Percentiles rank a stretch among this genome's conserved stretches.
Evolutionary conservation across 30 jellyfish, hydroid and myxozoan genomes (phyloP).

Genomic region (Cassiopea andromeda): DNA sequence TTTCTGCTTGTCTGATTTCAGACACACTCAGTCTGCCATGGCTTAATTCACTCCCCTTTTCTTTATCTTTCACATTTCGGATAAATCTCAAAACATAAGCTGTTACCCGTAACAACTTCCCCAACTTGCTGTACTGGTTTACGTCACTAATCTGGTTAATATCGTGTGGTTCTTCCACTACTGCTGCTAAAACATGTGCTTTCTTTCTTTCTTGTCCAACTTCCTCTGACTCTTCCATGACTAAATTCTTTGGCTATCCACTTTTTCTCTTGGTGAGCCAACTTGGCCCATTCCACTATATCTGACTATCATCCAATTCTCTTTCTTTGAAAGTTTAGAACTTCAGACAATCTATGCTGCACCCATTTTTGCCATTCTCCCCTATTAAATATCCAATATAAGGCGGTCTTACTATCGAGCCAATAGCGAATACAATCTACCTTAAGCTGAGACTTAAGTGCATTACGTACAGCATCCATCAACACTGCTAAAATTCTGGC

Average conservation of each 20-base stretch:
- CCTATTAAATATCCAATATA: not conserved
- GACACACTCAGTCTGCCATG: not conserved
- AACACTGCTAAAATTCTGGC: not conserved
- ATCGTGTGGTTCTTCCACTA: no score
- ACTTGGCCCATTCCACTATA: not conserved
- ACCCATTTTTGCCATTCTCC: constrained; percentile 25
- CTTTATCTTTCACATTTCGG: not conserved
- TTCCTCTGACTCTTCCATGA: no score
- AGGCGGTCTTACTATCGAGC: constrained; percentile 32
- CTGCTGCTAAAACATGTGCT: no score
- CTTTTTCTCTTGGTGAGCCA: no score
- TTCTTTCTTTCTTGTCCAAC: no score
- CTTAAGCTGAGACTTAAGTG: not conserved
- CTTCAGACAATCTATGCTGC: not conserved
- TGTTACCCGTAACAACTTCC: constrained; percentile 24
- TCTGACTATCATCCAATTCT: not conserved
- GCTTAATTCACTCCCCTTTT: not conserved
- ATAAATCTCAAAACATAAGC: constrained; percentile 24
- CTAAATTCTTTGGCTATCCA: no score
- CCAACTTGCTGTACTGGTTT: no score
- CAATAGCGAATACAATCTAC: not conserved
- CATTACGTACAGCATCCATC: constrained; percentile 1
- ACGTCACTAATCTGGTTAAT: no score
- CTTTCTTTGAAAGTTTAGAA: not conserved
- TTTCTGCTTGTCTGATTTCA: constrained; percentile 12